Evolutionary conservation across 2,888 invertebrate species (phyloP).

Genomic region (Metallyticus violacea): DNA sequence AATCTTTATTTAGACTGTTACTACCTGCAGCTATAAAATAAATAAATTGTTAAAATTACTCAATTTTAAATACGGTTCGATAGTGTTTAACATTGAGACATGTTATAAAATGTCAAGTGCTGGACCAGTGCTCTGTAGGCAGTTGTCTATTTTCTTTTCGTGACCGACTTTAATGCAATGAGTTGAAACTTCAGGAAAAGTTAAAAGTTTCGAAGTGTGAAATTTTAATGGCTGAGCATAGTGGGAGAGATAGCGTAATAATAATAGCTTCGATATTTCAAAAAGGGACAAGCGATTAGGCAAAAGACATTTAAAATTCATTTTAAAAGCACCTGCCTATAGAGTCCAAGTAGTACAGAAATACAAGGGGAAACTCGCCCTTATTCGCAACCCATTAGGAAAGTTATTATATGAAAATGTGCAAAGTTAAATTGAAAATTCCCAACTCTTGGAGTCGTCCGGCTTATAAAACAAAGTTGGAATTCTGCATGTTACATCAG

Average conservation of each 20-base stretch:
- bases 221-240: not conserved
- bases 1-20: too few species aligned
- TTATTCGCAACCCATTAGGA: too few species aligned
- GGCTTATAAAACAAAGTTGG: not conserved
- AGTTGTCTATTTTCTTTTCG: not conserved
- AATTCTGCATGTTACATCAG: not conserved
- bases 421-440: not conserved
- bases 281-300: not conserved
- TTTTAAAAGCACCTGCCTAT: not conserved
- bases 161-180: conserved; percentile 14
- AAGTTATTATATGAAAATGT: not conserved
- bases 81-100: too few species aligned
- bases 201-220: not conserved
- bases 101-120: too few species aligned
- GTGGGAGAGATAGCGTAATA: not conserved
- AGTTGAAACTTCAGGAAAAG: conserved; percentile 5
- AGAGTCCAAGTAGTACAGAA: not conserved
- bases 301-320: conserved; percentile 16
- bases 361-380: not conserved
- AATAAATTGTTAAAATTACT: too few species aligned
- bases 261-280: not conserved
- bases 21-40: too few species aligned
- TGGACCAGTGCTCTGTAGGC: too few species aligned
- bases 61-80: too few species aligned
- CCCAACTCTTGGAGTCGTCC: not conserved